Percentiles rank a stretch among this genome's conserved stretches.
Evolutionary conservation across 2,113 vertebrate species (phyloP).

Genomic region (Gobio gobio): DNA sequence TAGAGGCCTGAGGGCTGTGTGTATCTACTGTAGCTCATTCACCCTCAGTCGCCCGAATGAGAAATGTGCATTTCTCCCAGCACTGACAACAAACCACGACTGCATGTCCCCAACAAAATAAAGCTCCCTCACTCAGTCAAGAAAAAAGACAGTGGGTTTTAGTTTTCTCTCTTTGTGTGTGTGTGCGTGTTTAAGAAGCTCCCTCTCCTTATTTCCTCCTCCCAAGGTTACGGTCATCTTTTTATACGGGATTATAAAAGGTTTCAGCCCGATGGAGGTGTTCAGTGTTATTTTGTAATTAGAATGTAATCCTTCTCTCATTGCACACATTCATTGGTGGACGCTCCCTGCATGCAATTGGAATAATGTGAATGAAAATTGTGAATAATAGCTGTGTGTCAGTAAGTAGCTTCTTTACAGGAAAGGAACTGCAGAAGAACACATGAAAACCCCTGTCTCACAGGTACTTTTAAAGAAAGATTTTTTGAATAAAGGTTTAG

Average conservation of each 20-base stretch:
- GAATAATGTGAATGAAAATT: constrained; percentile 47
- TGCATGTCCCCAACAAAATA: constrained; percentile 40
- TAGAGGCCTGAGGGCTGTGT: constrained; percentile 45
- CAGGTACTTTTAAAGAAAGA: constrained; percentile 6
- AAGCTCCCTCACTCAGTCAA: constrained; percentile 44
- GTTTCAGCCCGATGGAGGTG: constrained; percentile 37
- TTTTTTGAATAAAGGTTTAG: not conserved
- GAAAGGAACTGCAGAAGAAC: constrained; percentile 13
- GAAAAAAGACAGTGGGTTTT: constrained; percentile 39
- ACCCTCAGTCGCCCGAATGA: constrained; percentile 40
- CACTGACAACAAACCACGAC: constrained; percentile 42
- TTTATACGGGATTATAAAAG: constrained; percentile 34
- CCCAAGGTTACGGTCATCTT: constrained; percentile 34
- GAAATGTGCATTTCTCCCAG: constrained; percentile 48
- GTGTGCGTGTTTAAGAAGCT: constrained; percentile 25
- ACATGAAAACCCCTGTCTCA: constrained; percentile 12
- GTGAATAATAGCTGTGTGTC: constrained; percentile 16
- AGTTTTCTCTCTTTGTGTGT: not conserved
- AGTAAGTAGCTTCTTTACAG: constrained; percentile 28
- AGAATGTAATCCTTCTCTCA: constrained; percentile 38
- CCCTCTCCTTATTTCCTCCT: constrained; percentile 24
- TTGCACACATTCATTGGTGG: constrained; percentile 25
- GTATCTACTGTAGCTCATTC: constrained; percentile 33
- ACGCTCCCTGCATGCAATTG: constrained; percentile 31
- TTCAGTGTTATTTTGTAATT: constrained; percentile 48